Percentiles rank a stretch among this genome's conserved stretches.
Conservation (phyloP, 2,888 invertebrate species). For the Mycalesis mineus region DNA sequence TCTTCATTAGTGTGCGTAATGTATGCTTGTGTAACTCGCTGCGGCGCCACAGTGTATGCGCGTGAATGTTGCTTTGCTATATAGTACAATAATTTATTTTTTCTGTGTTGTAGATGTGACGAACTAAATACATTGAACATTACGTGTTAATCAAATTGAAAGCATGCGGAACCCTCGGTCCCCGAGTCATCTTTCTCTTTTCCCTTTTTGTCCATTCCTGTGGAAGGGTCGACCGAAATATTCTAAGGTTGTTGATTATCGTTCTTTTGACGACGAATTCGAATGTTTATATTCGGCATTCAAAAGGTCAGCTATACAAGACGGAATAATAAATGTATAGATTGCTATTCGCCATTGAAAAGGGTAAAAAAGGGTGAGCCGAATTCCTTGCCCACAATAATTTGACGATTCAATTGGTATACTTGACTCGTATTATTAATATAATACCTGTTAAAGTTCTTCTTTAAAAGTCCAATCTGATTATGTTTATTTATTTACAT, state of each 20-base stretch:
- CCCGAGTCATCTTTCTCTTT: neutral
- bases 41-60: too few species aligned
- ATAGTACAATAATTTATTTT: too few species aligned
- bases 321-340: conserved; percentile 4
- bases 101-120: too few species aligned
- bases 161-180: too few species aligned
- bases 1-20: too few species aligned
- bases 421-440: neutral
- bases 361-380: neutral
- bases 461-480: too few species aligned
- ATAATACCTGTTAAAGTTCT: neutral
- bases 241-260: conserved; percentile 17
- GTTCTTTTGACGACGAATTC: conserved; percentile 10
- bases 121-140: too few species aligned
- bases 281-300: conserved; percentile 7
- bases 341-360: neutral
- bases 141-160: too few species aligned
- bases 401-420: neutral
- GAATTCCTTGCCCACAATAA: neutral
- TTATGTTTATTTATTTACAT: too few species aligned
- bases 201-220: conserved; percentile 11
- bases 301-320: conserved; percentile 10
- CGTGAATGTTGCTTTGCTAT: too few species aligned
- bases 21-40: too few species aligned
- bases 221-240: conserved; percentile 23